Conservation (phyloP, 2,113 vertebrate species). For the Leiothrix lutea region DNA sequence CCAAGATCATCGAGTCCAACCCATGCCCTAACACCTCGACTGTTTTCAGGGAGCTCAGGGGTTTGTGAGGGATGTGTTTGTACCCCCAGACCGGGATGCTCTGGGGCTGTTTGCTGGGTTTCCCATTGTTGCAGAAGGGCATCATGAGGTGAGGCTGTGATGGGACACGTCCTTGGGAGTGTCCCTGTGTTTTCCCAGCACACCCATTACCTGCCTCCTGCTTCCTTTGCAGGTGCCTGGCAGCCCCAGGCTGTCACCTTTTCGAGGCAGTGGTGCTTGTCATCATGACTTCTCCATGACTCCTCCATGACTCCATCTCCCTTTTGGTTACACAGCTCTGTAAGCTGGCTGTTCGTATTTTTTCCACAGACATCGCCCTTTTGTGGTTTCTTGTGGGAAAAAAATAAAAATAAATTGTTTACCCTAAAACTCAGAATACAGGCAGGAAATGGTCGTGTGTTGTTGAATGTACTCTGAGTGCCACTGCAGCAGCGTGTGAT, state of each 20-base stretch:
- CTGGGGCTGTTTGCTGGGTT: not conserved
- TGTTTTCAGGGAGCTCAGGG: not conserved
- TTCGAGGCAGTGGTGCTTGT: rapidly evolving
- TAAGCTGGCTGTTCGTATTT: rapidly evolving
- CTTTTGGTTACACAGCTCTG: not conserved
- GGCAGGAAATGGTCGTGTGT: not conserved
- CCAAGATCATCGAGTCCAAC: not conserved
- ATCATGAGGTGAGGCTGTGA: not conserved
- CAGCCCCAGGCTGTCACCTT: not conserved
- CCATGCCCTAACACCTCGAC: not conserved
- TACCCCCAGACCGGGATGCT: rapidly evolving
- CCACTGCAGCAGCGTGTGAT: not conserved
- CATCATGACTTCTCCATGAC: not conserved
- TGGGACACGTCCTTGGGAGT: too few species aligned
- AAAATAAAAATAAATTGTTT: not conserved
- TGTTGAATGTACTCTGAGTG: not conserved
- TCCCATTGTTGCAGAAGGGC: not conserved
- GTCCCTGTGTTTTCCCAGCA: not conserved
- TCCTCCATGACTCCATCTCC: not conserved
- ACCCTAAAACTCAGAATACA: not conserved
- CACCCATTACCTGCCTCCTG: not conserved
- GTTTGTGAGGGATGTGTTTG: not conserved
- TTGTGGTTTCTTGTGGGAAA: not conserved
- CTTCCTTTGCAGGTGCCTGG: not conserved
- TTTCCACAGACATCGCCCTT: rapidly evolving